A percentile compares a stretch with the other conserved stretches of the same genome.
Conservation (phyloP, 2,888 invertebrate species). For the Archips crataeganus region DNA sequence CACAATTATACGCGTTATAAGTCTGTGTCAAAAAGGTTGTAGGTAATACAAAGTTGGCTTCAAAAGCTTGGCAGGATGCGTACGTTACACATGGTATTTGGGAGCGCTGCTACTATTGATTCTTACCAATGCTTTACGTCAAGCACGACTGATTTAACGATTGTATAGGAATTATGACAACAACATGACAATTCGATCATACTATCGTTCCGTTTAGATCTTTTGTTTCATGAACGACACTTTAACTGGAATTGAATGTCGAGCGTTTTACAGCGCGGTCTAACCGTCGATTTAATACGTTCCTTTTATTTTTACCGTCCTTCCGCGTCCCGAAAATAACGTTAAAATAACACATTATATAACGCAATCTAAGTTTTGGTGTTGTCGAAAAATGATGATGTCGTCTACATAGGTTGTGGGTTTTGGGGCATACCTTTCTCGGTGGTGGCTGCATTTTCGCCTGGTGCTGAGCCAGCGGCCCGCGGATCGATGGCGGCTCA, state of each 20-base stretch:
- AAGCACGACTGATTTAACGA: neutral
- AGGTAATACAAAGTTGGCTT: neutral
- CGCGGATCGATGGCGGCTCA: slow-evolving; percentile 61
- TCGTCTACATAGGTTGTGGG: neutral
- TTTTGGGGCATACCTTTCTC: slow-evolving; percentile 89
- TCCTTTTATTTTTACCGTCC: neutral
- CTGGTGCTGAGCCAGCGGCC: slow-evolving; percentile 19
- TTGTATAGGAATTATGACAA: neutral
- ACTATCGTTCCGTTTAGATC: neutral
- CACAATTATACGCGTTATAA: neutral
- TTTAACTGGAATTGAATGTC: neutral
- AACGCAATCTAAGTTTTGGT: neutral
- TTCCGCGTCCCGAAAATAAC: neutral
- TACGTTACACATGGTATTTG: neutral
- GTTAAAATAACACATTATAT: neutral
- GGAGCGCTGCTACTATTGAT: slow-evolving; percentile 36
- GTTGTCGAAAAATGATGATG: no score
- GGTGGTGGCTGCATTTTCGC: slow-evolving; percentile 92
- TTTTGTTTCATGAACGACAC: neutral
- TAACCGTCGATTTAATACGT: neutral
- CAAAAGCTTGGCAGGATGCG: neutral
- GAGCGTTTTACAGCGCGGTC: neutral
- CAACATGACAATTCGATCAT: neutral
- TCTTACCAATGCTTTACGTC: slow-evolving; percentile 16
- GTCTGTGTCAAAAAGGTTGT: no score